Conservation (phyloP, 2,113 vertebrate species). For the Donacobius atricapilla region DNA sequence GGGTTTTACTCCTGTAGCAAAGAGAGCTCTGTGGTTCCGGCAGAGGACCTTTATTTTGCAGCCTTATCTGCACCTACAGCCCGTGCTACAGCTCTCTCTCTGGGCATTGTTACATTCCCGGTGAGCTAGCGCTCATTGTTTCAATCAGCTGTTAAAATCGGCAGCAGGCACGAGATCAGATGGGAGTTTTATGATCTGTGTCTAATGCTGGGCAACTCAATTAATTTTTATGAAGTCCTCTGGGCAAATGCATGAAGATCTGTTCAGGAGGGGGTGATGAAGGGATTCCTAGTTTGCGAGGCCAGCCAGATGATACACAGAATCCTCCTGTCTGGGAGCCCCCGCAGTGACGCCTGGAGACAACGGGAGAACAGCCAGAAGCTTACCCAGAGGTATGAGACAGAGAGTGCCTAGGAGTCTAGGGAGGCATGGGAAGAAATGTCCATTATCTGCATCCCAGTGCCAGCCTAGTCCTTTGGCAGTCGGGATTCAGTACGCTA, state of each 20-base stretch:
- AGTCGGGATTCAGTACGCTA: neutral
- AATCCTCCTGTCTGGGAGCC: neutral
- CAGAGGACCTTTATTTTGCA: neutral
- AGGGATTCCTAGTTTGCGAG: fast-evolving
- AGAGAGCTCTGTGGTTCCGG: neutral
- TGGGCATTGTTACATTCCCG: neutral
- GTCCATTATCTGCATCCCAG: neutral
- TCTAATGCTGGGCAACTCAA: slow-evolving; percentile 49
- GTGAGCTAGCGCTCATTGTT: neutral
- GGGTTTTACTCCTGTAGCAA: neutral
- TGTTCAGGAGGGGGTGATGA: neutral
- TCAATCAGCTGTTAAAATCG: neutral
- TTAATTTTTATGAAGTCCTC: slow-evolving; percentile 36
- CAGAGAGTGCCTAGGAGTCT: neutral
- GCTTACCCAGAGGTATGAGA: neutral
- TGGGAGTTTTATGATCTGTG: slow-evolving; percentile 41
- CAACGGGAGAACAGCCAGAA: neutral
- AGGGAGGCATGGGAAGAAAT: neutral
- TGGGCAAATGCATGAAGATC: neutral
- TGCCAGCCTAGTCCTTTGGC: neutral
- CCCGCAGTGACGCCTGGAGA: neutral
- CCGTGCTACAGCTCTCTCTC: neutral
- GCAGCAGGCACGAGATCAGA: slow-evolving; percentile 28
- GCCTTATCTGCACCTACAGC: neutral
- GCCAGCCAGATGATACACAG: neutral